Evolutionary conservation across 2,797 vertebrate genomes (phyloP), one percentile per base, ranked within the genome.

Genomic region (Valencia hispanica): DNA sequence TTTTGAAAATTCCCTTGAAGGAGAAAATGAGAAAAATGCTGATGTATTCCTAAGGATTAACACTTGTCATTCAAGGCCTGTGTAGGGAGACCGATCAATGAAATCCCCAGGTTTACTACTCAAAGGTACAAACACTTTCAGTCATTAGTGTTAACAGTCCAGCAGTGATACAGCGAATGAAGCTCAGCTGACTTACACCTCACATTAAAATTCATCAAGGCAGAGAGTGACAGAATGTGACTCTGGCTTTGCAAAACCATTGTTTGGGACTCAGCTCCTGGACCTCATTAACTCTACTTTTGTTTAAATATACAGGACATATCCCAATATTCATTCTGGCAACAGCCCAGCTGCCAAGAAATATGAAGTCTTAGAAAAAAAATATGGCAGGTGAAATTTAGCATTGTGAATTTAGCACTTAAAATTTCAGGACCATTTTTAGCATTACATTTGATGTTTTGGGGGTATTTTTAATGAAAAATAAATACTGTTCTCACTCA

Each of bases 151-250:
- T 88, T 86, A 90, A 80, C 63, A 70, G 74, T 77, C 73, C 84
- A 84, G 74, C 83, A 78, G 61, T 80, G 68, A 77, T 77, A 81
- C 71, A 79, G 65, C 75, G 72, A 84, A 90, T 87, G 93, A 91
- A 89, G 80, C 72, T 88, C 88, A 94, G 91, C 92, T 95, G 92
- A 61, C 79, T 74, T 74, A 86, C 89, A 80, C 78, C 75, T 89
- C 78, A 66, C 75, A 86, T 93, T 77, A 93, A 94, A 92, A 92
- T 92, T 90, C 86, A 93, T 85, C 68, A 57, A 20, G 79, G 79
- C 41, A 78, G 43, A 81, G 48, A 83, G 78, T 1, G 11, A 84
- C 89, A 91, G 87, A 86, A 88, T 86, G 85, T 84, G 79, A 86
- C 55, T 30, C 74, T 75, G 70, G 79, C 70, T 83, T 83, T 84